These are phyloP conservation scores for Catostomus latipinnis DNA, from an alignment of 2,797 vertebrate genomes.

Conservation along the genomic window DNA sequence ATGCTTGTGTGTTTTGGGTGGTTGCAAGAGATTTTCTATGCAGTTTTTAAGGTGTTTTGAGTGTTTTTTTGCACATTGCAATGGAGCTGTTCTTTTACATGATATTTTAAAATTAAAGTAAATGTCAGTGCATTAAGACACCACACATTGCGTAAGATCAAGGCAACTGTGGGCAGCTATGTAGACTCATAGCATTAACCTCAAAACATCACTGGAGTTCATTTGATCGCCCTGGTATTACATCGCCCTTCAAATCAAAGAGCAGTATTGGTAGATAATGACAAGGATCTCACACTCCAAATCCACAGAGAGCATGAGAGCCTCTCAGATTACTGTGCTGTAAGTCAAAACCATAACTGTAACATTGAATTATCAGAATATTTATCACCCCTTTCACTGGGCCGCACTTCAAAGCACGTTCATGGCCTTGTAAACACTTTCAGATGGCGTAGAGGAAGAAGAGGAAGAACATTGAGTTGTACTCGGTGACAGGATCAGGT, in stretches of 20 bases:
- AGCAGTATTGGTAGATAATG: conserved; percentile 38
- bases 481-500: conserved; percentile 9
- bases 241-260: conserved; percentile 37
- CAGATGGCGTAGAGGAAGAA: conserved; percentile 18
- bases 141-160: neutral
- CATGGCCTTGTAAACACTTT: conserved; percentile 32
- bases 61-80: too few species aligned
- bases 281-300: conserved; percentile 36
- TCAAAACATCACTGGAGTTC: conserved; percentile 14
- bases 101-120: too few species aligned
- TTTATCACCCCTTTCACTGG: conserved; percentile 12
- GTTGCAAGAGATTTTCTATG: too few species aligned
- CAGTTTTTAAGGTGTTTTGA: too few species aligned
- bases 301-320: conserved; percentile 9
- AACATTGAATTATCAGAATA: conserved; percentile 1
- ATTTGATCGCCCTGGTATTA: conserved; percentile 38
- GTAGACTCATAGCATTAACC: conserved; percentile 11
- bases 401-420: neutral
- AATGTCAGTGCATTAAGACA: neutral
- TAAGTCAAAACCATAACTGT: conserved; percentile 22
- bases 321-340: conserved; percentile 23
- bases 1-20: too few species aligned
- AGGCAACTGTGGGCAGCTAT: neutral
- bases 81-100: too few species aligned
- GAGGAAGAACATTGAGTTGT: neutral